A percentile compares a stretch with the other conserved stretches of the same genome.
These are phyloP conservation scores for Nothoprocta perdicaria DNA, from an alignment of 2,113 vertebrate species.

Conservation along the genomic window DNA sequence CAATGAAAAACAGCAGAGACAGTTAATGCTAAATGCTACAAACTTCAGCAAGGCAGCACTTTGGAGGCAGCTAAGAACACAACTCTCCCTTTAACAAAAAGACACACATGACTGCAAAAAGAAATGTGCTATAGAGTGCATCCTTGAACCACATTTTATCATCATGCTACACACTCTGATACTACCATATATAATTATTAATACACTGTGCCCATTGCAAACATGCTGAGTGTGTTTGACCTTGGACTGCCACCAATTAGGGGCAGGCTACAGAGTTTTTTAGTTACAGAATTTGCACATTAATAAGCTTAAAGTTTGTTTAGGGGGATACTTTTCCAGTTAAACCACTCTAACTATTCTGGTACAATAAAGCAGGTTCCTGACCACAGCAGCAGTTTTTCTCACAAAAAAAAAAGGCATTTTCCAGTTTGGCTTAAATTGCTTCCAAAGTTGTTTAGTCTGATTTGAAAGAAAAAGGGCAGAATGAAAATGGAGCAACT, in stretches of 20 bases:
- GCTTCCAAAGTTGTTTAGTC: slow-evolving; percentile 9
- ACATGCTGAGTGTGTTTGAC: slow-evolving; percentile 39
- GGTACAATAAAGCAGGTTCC: background rate
- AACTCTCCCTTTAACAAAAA: background rate
- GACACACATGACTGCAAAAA: background rate
- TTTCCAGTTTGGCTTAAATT: slow-evolving; percentile 38
- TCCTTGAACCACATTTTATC: slow-evolving; percentile 8
- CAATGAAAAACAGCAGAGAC: background rate
- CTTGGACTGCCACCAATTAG: background rate
- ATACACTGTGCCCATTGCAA: slow-evolving; percentile 15
- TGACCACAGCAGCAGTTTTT: background rate
- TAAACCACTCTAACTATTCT: slow-evolving; percentile 7
- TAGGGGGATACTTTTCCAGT: slow-evolving; percentile 23
- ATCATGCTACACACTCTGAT: background rate
- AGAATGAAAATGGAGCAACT: slow-evolving; percentile 31
- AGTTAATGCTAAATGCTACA: slow-evolving; percentile 11
- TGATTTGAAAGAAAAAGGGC: slow-evolving; percentile 7
- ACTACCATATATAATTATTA: slow-evolving; percentile 18
- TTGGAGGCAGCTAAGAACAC: background rate
- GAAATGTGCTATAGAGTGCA: background rate
- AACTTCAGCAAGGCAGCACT: slow-evolving; percentile 2
- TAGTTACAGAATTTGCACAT: background rate
- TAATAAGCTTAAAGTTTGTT: slow-evolving; percentile 22
- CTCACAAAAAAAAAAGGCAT: background rate
- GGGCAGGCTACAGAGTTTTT: background rate